Percentiles rank a stretch among this genome's conserved stretches.
Evolutionary conservation across 2,888 invertebrate genomes (phyloP).

Genomic region (Epiblema foenella): DNA sequence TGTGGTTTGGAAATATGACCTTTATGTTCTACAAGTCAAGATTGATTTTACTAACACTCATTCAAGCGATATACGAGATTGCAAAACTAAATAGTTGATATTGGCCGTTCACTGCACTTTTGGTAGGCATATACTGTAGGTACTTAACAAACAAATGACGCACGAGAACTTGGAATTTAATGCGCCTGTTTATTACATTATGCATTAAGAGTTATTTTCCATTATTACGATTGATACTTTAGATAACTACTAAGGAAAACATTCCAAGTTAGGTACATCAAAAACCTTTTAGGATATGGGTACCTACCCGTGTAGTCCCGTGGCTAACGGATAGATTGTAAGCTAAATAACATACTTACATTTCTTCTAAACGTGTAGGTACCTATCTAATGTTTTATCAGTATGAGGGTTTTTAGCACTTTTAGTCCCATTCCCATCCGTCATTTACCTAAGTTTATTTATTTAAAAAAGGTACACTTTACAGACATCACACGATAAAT

Average conservation of each 20-base stretch:
- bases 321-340: no score
- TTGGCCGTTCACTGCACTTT: slow-evolving; percentile 15
- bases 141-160: slow-evolving; percentile 19
- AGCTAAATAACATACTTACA: neutral
- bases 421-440: no score
- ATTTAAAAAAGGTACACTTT: no score
- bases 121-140: neutral
- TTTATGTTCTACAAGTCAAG: neutral
- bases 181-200: slow-evolving; percentile 5
- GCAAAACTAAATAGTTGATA: neutral
- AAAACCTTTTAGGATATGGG: neutral
- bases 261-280: neutral
- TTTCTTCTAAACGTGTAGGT: no score
- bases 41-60: neutral
- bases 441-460: no score
- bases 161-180: slow-evolving; percentile 1
- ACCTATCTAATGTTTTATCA: no score
- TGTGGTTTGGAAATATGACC: neutral
- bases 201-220: slow-evolving; percentile 8
- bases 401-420: no score
- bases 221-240: slow-evolving; percentile 1
- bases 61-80: neutral
- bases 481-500: no score
- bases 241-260: slow-evolving; percentile 9
- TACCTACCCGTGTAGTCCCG: no score